Conservation (phyloP, 1,140 invertebrate genomes). For the Temnothorax longispinosus region DNA sequence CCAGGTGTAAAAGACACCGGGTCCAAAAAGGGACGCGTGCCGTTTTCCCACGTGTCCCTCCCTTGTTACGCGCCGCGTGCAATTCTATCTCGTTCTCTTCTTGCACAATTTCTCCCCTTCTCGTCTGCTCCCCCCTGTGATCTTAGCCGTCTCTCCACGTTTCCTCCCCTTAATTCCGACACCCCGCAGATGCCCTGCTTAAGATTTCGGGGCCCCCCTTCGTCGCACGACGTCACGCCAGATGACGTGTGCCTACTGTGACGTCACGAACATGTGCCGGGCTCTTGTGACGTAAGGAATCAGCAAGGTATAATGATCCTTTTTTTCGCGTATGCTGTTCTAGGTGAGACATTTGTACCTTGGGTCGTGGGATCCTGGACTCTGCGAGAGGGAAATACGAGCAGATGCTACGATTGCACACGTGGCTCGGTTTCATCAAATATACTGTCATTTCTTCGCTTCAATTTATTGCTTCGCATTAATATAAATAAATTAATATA, state of each 20-base stretch:
- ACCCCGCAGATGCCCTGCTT: conserved; percentile 65
- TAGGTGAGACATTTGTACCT: conserved; percentile 48
- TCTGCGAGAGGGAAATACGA: conserved; percentile 56
- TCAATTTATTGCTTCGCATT: conserved; percentile 3
- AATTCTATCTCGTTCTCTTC: conserved; percentile 75
- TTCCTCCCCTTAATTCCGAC: conserved; percentile 61
- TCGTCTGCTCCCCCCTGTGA: conserved; percentile 35
- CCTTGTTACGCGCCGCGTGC: conserved; percentile 65
- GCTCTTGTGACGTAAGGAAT: conserved; percentile 70
- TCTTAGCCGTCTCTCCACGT: conserved; percentile 35
- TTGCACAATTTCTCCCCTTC: conserved; percentile 57
- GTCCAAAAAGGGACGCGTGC: conserved; percentile 79
- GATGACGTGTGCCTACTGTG: conserved; percentile 75
- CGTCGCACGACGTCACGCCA: conserved; percentile 73
- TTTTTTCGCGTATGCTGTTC: conserved; percentile 38
- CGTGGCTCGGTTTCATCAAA: conserved; percentile 26
- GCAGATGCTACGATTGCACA: conserved; percentile 64
- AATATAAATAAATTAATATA: conserved; percentile 20
- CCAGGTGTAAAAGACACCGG: conserved; percentile 79
- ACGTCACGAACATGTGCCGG: conserved; percentile 77
- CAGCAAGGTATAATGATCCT: conserved; percentile 58
- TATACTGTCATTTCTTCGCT: not conserved
- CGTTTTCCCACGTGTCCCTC: conserved; percentile 80
- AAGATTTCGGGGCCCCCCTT: conserved; percentile 61
- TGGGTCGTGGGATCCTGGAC: conserved; percentile 67